Percentiles rank a stretch among this genome's conserved stretches.
Conservation (phyloP, 1,140 invertebrate species). For the Eueides isabella region DNA sequence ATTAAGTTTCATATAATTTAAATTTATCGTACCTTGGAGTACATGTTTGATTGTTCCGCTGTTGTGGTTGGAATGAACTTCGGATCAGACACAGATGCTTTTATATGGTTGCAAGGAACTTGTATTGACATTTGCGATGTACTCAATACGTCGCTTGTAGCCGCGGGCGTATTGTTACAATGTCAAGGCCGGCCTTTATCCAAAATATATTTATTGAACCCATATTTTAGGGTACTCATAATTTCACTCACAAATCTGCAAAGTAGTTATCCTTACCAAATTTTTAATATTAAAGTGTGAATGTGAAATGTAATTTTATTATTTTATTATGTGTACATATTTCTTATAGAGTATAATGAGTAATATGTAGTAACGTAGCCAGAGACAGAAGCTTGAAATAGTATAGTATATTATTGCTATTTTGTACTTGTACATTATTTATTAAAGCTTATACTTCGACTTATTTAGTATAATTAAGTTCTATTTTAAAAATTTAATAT, state of each 20-base stretch:
- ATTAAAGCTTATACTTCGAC: too few species aligned
- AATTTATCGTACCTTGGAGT: slow-evolving; percentile 58
- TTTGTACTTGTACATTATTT: too few species aligned
- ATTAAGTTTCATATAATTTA: background rate
- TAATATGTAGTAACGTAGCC: too few species aligned
- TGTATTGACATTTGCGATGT: slow-evolving; percentile 49
- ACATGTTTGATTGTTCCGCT: slow-evolving; percentile 47
- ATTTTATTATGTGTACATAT: too few species aligned
- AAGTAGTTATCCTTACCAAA: too few species aligned
- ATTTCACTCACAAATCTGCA: background rate
- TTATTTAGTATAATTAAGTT: too few species aligned
- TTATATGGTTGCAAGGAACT: slow-evolving; percentile 62
- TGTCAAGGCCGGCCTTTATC: slow-evolving; percentile 56
- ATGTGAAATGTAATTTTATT: too few species aligned
- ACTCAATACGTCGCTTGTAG: slow-evolving; percentile 38
- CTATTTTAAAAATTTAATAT: too few species aligned
- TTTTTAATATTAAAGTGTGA: too few species aligned
- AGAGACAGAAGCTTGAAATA: too few species aligned
- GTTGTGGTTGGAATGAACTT: slow-evolving; percentile 65
- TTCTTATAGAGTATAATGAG: too few species aligned
- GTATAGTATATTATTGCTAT: too few species aligned
- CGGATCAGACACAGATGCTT: slow-evolving; percentile 59
- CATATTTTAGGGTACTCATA: background rate
- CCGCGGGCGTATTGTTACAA: slow-evolving; percentile 62
- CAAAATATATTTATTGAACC: slow-evolving; percentile 16